A percentile compares a stretch with the other conserved stretches of the same genome.
Conservation (phyloP, 2,113 vertebrate species). For the Apteryx owenii region DNA sequence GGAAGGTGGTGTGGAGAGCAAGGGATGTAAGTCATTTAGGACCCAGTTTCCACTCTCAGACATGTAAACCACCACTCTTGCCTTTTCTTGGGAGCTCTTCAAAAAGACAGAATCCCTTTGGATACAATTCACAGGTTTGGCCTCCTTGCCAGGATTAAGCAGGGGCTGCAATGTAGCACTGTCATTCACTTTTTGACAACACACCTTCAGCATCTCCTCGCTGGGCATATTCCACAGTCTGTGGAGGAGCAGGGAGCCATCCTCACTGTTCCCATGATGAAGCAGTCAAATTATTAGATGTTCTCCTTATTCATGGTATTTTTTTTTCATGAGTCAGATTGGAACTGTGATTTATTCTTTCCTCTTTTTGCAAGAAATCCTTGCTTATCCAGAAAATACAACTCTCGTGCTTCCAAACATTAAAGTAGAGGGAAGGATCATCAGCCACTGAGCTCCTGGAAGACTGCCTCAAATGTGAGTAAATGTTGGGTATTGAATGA, state of each 20-base stretch:
- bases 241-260: neutral
- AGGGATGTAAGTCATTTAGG: neutral
- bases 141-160: neutral
- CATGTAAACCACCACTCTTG: neutral
- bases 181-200: neutral
- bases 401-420: neutral
- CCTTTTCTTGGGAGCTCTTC: neutral
- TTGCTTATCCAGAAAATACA: neutral
- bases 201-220: neutral
- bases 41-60: neutral
- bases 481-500: neutral
- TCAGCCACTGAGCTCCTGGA: neutral
- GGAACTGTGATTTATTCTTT: neutral
- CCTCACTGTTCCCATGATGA: neutral
- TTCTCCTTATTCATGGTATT: neutral
- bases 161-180: neutral
- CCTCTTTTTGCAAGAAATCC: neutral
- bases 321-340: neutral
- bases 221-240: neutral
- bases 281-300: neutral
- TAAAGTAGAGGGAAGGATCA: neutral
- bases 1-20: neutral
- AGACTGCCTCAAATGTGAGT: neutral
- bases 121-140: neutral
- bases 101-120: neutral